Evolutionary conservation across 2,888 invertebrate species (phyloP), one percentile per base, ranked within the genome.

Genomic region (Nomada lathburiana): DNA sequence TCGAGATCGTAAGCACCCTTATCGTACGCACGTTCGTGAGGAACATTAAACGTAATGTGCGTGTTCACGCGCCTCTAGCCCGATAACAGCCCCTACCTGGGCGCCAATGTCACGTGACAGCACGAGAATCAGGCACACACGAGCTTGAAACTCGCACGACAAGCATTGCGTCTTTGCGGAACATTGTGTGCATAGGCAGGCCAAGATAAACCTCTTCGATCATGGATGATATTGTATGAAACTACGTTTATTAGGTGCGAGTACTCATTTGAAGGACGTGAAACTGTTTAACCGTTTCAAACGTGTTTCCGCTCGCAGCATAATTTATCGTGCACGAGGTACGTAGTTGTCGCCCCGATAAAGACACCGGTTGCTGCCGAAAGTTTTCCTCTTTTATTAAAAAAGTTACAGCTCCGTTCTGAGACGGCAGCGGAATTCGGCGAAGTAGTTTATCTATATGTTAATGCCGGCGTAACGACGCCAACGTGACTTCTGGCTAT

Each of bases 371-470:
- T 62, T 67, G 55, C 55, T 11, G 44, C 23, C 18, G 18, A 74
- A 83, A 74, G 70, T 74, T 80, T 7, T 71, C 57, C 16, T 74
- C 76, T 72, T 80, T 85, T 86, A 86, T 86, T 86, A 86, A 83
- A 85, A 83, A 86, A 85, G 80, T 85, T 86, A 69, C 71, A 26
- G 62, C 68, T 50, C 59, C 73, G 70, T 68, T 72, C 74, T 60
- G 83, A 83, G 83, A 47, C 55, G 60, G 29, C 11, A 76, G 68
- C 70, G 63, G 73, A 83, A 83, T 76, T 53, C 72, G 36, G 47
- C 64, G 59, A 57, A 60, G 36, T 73, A 87, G 76, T 87, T 81
- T 87, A 88, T 86, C 81, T 83, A 77, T 81, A 88, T 88, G 86
- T 86, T 88, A 80, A 80, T 80, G 72, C 72, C 55, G 53, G 57